A percentile compares a stretch with the other conserved stretches of the same genome.
Evolutionary conservation across 2,113 vertebrate genomes (phyloP).

Genomic region (Columba janthina): DNA sequence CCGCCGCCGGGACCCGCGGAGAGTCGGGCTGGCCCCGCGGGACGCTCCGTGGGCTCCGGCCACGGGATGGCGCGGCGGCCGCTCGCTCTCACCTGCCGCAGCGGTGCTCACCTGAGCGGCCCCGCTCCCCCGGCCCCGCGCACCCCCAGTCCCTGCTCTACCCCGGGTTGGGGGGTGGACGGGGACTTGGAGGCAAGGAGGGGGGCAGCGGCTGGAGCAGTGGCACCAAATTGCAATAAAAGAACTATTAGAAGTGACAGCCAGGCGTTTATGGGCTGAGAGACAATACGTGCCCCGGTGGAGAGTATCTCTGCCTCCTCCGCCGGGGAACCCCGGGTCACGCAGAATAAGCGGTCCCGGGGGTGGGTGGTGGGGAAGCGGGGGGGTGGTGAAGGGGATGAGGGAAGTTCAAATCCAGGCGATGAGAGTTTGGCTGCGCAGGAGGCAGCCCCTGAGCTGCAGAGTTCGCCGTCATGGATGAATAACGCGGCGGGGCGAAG

Average conservation of each 20-base stretch:
- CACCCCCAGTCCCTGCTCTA: background rate
- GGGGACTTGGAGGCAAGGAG: background rate
- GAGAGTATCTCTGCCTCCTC: background rate
- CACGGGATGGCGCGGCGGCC: slow-evolving; percentile 65
- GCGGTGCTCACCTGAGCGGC: background rate
- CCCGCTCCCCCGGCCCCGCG: background rate
- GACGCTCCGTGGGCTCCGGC: background rate
- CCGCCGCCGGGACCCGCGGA: background rate
- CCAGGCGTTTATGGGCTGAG: background rate
- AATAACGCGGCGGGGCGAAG: background rate
- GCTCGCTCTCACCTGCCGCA: background rate
- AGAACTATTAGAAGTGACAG: slow-evolving; percentile 16
- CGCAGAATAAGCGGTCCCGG: background rate
- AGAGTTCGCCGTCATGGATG: background rate
- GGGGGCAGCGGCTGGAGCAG: background rate
- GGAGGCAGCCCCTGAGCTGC: background rate
- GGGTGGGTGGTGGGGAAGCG: background rate
- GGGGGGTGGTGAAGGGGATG: too few species aligned
- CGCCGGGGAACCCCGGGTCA: background rate
- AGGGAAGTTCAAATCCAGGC: background rate
- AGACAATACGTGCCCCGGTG: background rate
- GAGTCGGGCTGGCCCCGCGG: background rate
- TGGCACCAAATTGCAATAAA: background rate
- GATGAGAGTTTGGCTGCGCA: background rate
- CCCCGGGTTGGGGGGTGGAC: background rate